phyloP scores from a whole-genome alignment of 2,888 invertebrate species.

The Agrenia bidenticulata region DNA sequence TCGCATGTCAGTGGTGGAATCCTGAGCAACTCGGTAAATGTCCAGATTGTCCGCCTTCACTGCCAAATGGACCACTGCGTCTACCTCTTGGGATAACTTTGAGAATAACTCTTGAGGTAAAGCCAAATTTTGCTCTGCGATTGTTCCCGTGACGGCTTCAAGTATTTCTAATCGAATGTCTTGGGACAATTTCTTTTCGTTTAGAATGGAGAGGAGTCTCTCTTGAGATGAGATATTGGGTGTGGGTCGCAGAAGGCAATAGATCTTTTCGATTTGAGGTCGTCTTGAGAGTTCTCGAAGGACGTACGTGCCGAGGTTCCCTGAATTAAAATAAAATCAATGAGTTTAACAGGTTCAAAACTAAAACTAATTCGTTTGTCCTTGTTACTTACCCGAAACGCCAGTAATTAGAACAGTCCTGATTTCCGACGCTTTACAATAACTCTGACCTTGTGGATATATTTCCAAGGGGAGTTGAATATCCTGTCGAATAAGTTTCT shows the following conservation, averaged over 20 bases:
- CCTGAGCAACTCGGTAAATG: slow-evolving; percentile 17
- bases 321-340: no score
- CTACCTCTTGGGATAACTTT: background rate
- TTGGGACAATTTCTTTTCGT: background rate
- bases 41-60: slow-evolving; percentile 15
- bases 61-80: slow-evolving; percentile 22
- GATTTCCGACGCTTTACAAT: slow-evolving; percentile 1
- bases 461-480: slow-evolving; percentile 23
- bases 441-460: background rate
- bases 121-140: slow-evolving; percentile 11
- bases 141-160: slow-evolving; percentile 16
- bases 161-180: slow-evolving; percentile 19
- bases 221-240: slow-evolving; percentile 8
- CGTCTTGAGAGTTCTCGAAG: slow-evolving; percentile 15
- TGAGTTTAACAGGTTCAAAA: no score
- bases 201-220: slow-evolving; percentile 2
- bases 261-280: slow-evolving; percentile 19
- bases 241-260: slow-evolving; percentile 20
- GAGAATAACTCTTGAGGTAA: slow-evolving; percentile 8
- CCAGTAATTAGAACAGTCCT: slow-evolving; percentile 29
- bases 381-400: slow-evolving; percentile 26
- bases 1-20: slow-evolving; percentile 18
- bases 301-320: slow-evolving; percentile 30
- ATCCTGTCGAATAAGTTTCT: slow-evolving; percentile 23
- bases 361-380: no score